These are phyloP conservation scores for Catamblyrhynchus diadema DNA, from an alignment of 2,797 vertebrate species.

Conservation along the genomic window DNA sequence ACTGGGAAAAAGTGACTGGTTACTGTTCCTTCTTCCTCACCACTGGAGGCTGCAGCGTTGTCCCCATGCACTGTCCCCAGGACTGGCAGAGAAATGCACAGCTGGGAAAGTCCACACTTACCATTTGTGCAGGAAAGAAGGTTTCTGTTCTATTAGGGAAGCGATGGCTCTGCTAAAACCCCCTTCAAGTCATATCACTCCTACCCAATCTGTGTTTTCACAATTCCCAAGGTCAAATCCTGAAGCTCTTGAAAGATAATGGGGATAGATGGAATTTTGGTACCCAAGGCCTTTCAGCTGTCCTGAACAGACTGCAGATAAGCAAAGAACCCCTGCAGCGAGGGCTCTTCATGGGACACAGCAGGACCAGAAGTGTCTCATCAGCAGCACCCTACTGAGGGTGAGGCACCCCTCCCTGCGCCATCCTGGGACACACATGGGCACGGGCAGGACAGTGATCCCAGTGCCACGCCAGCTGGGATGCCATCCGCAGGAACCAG, in stretches of 20 bases:
- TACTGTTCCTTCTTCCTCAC: not conserved
- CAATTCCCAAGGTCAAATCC: not conserved
- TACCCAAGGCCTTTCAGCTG: not conserved
- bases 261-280: not conserved
- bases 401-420: not conserved
- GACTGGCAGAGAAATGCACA: accelerated
- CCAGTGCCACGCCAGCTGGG: not conserved
- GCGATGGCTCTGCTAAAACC: not conserved
- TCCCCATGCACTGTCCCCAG: not conserved
- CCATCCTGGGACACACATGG: not conserved
- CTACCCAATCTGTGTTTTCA: not conserved
- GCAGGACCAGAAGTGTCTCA: accelerated
- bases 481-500: not conserved
- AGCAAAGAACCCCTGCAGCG: not conserved
- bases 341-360: not conserved
- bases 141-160: not conserved
- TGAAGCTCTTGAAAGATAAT: accelerated
- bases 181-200: not conserved
- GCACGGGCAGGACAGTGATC: accelerated
- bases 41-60: not conserved
- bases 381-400: not conserved
- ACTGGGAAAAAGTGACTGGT: not conserved
- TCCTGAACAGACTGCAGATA: not conserved
- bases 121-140: not conserved
- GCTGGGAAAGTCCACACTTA: conserved; percentile 11